Evolutionary conservation across 2,888 invertebrate species (phyloP), one percentile per base, ranked within the genome.

Genomic region (Pachliopta kotzebuea): DNA sequence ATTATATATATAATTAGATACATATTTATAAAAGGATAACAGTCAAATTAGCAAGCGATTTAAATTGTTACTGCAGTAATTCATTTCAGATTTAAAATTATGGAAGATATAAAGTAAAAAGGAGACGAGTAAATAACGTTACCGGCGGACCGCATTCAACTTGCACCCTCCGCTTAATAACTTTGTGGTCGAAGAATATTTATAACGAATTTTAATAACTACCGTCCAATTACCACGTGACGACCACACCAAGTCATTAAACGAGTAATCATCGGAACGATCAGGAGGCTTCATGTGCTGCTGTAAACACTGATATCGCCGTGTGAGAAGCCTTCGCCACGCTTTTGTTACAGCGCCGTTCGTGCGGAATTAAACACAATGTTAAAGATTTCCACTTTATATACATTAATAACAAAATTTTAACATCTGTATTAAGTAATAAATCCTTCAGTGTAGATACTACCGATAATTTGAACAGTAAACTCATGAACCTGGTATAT

Each of bases 201-300:
- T 63, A 63, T 26, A 55, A 29, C 58, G 58, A 63, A 63, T 52
- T 59, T 49, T 55, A 45, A 59, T 63, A 58, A 63, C 20, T 17
- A 45, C 11, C 29, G 29, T 37, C 42, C 57, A 21, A 53, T 50
- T 26, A 11, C 54, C 37, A 29, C 57, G 63, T 56, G 62, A 62
- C 56, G 52, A 20, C n/a, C 23, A 9, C 61, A 20, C 18, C 52
- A 6, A 7, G n/a, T n/a, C 56, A 56, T 53, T 60, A 60, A 2
- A 49, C 7, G 42, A 7, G 23, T 31, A 59, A 59, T 29, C n/a
- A 61, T 55, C 21, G 21, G 20, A 21, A 55, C 42, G 55, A 20
- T 45, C 21, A 55, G 18, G 21, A 21, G 50, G 23, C 50, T 21
- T 8, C 18, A 45, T 18, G n/a, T 45, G 45, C 45, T n/a, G 45